Evolutionary conservation across 2,797 vertebrate species (phyloP).

Genomic region (Chaenodraco wilsoni): DNA sequence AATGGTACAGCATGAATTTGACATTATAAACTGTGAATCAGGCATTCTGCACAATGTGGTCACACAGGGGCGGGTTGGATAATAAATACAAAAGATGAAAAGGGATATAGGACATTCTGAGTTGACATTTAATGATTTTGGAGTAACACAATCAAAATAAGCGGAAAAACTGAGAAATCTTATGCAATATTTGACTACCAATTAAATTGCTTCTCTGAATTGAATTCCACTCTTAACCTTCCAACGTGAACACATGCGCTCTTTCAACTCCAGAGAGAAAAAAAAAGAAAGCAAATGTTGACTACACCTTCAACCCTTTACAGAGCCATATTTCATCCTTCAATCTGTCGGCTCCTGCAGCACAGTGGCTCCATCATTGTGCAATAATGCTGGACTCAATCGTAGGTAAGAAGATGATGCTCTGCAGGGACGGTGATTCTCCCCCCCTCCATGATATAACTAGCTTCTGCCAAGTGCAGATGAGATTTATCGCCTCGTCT

Average conservation of each 20-base stretch:
- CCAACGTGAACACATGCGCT: background rate
- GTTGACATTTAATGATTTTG: slow-evolving; percentile 10
- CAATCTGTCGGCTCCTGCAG: slow-evolving; percentile 62
- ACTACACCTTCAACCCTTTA: slow-evolving; percentile 78
- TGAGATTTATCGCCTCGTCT: slow-evolving; percentile 81
- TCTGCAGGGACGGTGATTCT: slow-evolving; percentile 72
- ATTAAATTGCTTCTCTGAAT: too few relatives aligned
- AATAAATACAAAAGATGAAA: slow-evolving; percentile 11
- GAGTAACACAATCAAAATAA: background rate
- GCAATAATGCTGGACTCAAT: slow-evolving; percentile 77
- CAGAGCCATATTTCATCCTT: slow-evolving; percentile 66
- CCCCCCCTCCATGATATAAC: slow-evolving; percentile 62
- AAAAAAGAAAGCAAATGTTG: slow-evolving; percentile 50
- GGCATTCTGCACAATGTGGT: slow-evolving; percentile 5
- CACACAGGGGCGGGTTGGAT: background rate
- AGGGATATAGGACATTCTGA: slow-evolving; percentile 12
- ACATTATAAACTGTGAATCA: slow-evolving; percentile 6
- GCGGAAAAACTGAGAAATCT: background rate
- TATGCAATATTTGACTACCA: background rate
- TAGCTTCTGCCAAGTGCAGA: slow-evolving; percentile 63
- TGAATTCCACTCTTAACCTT: slow-evolving; percentile 16
- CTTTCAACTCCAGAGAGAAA: slow-evolving; percentile 20
- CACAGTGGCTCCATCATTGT: slow-evolving; percentile 68
- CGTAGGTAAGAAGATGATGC: slow-evolving; percentile 73
- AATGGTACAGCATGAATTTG: slow-evolving; percentile 10